phyloP scores from a whole-genome alignment of 2,113 vertebrate species.

The Camelus dromedarius region DNA sequence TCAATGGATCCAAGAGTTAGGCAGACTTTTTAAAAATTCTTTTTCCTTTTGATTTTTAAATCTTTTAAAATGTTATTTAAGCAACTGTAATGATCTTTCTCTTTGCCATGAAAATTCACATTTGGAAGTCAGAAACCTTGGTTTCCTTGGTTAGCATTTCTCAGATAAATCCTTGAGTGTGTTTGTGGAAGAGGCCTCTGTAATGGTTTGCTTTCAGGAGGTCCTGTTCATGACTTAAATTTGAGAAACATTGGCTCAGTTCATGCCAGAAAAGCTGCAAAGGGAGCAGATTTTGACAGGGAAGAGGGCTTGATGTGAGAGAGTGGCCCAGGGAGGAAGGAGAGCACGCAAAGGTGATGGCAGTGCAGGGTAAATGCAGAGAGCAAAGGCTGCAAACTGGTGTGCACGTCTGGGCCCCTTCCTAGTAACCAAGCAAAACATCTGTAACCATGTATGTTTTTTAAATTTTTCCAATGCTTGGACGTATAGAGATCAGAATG shows the following conservation, averaged over 20 bases:
- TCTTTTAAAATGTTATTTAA: background rate
- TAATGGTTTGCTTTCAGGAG: background rate
- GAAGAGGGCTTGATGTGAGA: background rate
- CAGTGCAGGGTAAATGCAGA: accelerated
- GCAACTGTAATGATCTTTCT: background rate
- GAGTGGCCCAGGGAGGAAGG: background rate
- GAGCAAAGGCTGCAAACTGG: background rate
- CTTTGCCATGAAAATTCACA: background rate
- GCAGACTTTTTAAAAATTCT: background rate
- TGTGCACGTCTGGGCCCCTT: background rate
- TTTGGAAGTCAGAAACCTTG: background rate
- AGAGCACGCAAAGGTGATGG: background rate
- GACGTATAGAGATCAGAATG: background rate
- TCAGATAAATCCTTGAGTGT: background rate
- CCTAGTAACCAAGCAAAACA: background rate
- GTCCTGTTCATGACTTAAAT: background rate
- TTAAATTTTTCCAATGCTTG: background rate
- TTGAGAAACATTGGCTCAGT: background rate
- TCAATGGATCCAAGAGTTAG: background rate
- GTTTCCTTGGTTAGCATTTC: background rate
- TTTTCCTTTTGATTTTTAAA: constrained; percentile 40
- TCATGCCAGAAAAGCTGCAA: background rate
- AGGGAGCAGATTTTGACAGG: background rate
- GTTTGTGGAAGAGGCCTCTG: background rate
- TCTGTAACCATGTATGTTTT: background rate